Percentiles rank a stretch among this genome's conserved stretches.
Evolutionary conservation across 2,797 vertebrate species (phyloP).

Genomic region (Orientallactaga sibirica): DNA sequence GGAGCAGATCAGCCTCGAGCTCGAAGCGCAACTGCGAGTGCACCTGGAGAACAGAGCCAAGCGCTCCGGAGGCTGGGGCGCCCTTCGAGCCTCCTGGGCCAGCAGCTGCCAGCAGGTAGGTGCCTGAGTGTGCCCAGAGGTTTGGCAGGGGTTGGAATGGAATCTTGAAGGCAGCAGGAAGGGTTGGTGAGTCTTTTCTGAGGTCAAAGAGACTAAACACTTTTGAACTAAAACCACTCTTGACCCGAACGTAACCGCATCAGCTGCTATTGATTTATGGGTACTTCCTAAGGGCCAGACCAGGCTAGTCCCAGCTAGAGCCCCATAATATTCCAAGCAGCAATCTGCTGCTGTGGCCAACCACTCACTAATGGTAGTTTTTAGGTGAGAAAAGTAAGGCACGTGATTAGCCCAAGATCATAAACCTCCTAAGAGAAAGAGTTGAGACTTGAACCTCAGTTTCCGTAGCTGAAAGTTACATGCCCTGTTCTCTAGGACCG

Average conservation of each 20-base stretch:
- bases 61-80: conserved; percentile 90
- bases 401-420: background rate
- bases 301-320: accelerated
- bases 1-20: conserved; percentile 94
- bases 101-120: conserved; percentile 94
- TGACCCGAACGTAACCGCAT: too few species aligned
- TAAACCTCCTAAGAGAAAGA: background rate
- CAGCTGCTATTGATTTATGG: background rate
- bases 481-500: background rate
- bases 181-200: background rate
- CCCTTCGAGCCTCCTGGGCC: conserved; percentile 93
- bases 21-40: conserved; percentile 94
- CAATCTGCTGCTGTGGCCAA: background rate
- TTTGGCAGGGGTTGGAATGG: background rate
- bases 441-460: background rate
- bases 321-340: background rate
- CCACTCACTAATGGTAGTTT: background rate
- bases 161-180: background rate
- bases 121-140: background rate
- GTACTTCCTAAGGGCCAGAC: background rate
- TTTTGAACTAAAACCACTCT: background rate
- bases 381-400: background rate
- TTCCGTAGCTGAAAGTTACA: background rate
- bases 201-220: background rate
- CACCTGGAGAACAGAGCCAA: conserved; percentile 93